Evolutionary conservation across 2,113 vertebrate species (phyloP), one percentile per base, ranked within the genome.

Genomic region (Oncorhynchus clarkii): DNA sequence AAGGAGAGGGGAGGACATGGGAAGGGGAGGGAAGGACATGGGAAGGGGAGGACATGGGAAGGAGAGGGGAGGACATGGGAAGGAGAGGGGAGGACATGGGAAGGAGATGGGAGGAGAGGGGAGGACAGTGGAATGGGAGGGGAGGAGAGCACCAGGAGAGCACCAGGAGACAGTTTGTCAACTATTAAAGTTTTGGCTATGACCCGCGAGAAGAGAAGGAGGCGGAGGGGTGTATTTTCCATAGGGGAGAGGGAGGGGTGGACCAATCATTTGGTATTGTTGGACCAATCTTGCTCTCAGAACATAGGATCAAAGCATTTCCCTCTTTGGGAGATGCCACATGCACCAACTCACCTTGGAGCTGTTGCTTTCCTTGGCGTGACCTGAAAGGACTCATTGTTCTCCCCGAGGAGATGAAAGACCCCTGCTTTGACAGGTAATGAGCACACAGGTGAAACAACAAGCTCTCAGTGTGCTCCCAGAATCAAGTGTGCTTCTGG

Each of bases 121-220:
- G n/a, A n/a, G n/a, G n/a, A n/a, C n/a, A n/a, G n/a, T n/a, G n/a
- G n/a, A n/a, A n/a, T n/a, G n/a, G n/a, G n/a, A n/a, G n/a, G n/a
- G n/a, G n/a, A n/a, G n/a, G n/a, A n/a, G n/a, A n/a, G n/a, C n/a
- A n/a, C n/a, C n/a, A n/a, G n/a, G n/a, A n/a, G n/a, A n/a, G n/a
- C n/a, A n/a, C 94, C 94, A 94, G 94, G 93, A 94, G 51, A 93
- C 94, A 93, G 93, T 95, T 95, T 95, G 95, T 95, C 95, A 95
- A 93, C 93, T 93, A 95, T 95, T 95, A 95, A 95, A 94, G 93
- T 94, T 94, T 94, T 93, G 93, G 95, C 29, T 29, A 31, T 14
- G 65, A 27, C 65, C 65, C 22, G 65, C 4, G 67, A 22, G 60
- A 22, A 22, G 60, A 22, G 67, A 22, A 27, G 16, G 16, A 18